phyloP scores from a whole-genome alignment of 1,140 invertebrate genomes.

The Mycetomoellerius zeteki region DNA sequence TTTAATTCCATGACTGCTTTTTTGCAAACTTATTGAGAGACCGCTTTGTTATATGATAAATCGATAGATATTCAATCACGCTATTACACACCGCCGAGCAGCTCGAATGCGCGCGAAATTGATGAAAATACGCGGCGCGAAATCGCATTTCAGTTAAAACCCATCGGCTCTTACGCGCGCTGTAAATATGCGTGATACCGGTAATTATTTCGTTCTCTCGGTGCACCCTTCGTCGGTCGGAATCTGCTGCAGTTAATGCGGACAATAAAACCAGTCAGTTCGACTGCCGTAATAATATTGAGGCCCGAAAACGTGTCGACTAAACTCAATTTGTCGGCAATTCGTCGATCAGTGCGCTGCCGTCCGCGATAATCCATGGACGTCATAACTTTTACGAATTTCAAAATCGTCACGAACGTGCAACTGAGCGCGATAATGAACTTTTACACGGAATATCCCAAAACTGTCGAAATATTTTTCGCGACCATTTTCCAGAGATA shows the following conservation, averaged over 20 bases:
- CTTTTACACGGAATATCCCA: background rate
- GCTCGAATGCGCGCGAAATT: constrained; percentile 57
- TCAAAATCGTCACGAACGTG: background rate
- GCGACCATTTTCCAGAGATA: background rate
- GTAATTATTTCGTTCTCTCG: constrained; percentile 57
- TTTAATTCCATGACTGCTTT: constrained; percentile 14
- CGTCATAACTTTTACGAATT: constrained; percentile 54
- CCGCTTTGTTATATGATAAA: constrained; percentile 4
- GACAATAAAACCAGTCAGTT: constrained; percentile 55
- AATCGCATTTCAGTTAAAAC: constrained; percentile 48
- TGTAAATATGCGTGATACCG: constrained; percentile 62
- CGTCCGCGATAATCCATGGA: constrained; percentile 20
- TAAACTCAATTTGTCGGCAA: constrained; percentile 50
- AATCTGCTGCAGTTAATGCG: constrained; percentile 55
- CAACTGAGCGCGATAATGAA: constrained; percentile 6
- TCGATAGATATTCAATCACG: constrained; percentile 48
- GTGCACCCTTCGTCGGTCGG: constrained; percentile 28
- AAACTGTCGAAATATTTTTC: background rate
- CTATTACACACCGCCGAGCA: constrained; percentile 31
- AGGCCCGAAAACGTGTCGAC: constrained; percentile 38
- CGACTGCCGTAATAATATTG: constrained; percentile 49
- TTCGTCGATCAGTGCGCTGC: constrained; percentile 44
- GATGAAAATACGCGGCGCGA: constrained; percentile 50
- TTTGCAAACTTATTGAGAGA: constrained; percentile 16
- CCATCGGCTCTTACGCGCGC: constrained; percentile 29